Conservation (phyloP, 1,140 invertebrate species). For the Pollicipes pollicipes region DNA sequence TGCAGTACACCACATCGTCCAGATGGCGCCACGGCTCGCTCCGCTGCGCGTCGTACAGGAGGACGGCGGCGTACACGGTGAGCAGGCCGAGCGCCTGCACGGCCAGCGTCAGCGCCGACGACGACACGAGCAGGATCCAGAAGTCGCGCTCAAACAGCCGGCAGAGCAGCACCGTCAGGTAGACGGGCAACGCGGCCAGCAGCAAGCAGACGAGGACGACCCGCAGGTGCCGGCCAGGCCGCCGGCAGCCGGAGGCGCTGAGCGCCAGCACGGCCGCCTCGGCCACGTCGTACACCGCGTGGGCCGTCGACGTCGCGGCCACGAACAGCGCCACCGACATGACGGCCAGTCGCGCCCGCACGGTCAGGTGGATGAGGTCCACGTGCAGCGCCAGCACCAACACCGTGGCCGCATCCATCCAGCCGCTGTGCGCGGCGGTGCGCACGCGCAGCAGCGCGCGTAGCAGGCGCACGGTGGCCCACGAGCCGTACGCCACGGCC, state of each 20-base stretch:
- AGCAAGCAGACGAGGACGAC: conserved; percentile 33
- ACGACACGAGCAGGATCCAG: conserved; percentile 37
- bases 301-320: conserved; percentile 35
- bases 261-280: conserved; percentile 36
- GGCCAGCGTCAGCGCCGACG: conserved; percentile 35
- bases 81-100: conserved; percentile 37
- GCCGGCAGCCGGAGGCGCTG: conserved; percentile 28
- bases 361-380: conserved; percentile 32
- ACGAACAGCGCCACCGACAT: conserved; percentile 38
- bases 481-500: conserved; percentile 33
- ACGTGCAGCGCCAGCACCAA: conserved; percentile 36
- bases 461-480: conserved; percentile 29
- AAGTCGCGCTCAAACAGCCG: conserved; percentile 37
- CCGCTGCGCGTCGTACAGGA: conserved; percentile 34
- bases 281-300: conserved; percentile 38
- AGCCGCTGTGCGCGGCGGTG: conserved; percentile 30
- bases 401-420: conserved; percentile 39
- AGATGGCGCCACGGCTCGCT: conserved; percentile 34
- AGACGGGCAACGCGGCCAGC: conserved; percentile 33
- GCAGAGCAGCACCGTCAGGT: conserved; percentile 33
- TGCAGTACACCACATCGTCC: conserved; percentile 38
- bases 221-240: conserved; percentile 24
- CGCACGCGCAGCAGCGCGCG: conserved; percentile 31
- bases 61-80: conserved; percentile 33
- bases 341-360: conserved; percentile 34